Evolutionary conservation across 1,140 invertebrate species (phyloP).

Genomic region (Drosophila murphyi): DNA sequence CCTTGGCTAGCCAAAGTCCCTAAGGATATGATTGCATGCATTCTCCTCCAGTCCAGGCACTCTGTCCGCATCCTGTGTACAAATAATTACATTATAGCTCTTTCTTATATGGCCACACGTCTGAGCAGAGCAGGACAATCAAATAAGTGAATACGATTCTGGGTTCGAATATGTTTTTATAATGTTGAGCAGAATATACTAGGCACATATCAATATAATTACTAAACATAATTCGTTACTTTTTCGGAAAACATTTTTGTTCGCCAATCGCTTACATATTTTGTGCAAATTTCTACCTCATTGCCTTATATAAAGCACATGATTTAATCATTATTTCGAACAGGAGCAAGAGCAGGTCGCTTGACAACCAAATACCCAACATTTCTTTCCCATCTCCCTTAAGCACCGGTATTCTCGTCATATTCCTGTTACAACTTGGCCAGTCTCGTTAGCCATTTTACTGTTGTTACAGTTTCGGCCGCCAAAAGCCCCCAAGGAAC

Average conservation of each 20-base stretch:
- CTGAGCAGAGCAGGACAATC: conserved; percentile 13
- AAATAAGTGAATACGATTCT: background rate
- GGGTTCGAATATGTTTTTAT: background rate
- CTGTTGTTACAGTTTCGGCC: conserved; percentile 46
- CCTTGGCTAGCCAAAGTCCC: conserved; percentile 39
- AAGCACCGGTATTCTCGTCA: background rate
- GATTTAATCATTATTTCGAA: background rate
- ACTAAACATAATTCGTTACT: background rate
- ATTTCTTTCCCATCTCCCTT: conserved; percentile 1
- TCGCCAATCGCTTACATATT: background rate
- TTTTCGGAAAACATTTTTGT: background rate
- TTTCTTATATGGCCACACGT: conserved; percentile 45
- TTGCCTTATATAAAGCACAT: background rate
- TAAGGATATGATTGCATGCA: conserved; percentile 45
- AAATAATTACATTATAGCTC: conserved; percentile 30
- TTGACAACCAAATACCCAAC: background rate
- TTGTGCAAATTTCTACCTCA: background rate
- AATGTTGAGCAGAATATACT: background rate
- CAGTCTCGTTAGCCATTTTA: conserved; percentile 48
- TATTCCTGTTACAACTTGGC: conserved; percentile 57
- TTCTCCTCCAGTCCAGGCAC: background rate
- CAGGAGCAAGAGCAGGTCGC: background rate
- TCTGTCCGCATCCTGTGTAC: conserved; percentile 41
- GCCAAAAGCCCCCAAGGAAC: conserved; percentile 60
- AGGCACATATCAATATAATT: background rate